Base-by-base conservation (phyloP, 2,797 vertebrate genomes). In the Cryptoblepharus egeriae region DNA sequence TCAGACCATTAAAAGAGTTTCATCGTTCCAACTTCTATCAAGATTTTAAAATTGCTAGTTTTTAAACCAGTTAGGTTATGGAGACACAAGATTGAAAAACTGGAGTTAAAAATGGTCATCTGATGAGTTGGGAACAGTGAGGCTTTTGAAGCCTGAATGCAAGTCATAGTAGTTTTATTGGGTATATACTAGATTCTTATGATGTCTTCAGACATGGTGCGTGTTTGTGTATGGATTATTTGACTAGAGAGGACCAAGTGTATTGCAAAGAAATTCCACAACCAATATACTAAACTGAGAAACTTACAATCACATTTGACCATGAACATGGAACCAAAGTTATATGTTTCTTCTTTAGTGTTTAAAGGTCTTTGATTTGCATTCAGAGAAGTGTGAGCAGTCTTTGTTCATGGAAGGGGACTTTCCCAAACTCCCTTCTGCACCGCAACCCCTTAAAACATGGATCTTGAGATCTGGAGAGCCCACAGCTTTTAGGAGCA, bases 1-100 rank as follows among this genome's bases (percentile, higher is more conserved):
- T 49, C 64, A 68, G 77, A 89, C 76, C 64, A 11, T 89, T 88
- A 80, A 82, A 80, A 71, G 57, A 77, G 81, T 77, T 45, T 70
- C 15, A 85, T 63, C 61, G 67, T 45, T 52, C 30, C 83, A 86
- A 88, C 91, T 93, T 82, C 87, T 88, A 92, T 39, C 20, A 32
- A 55, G 32, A 35, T 67, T 77, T 83, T 73, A 1, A 73, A 72
- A 28, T 78, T 37, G 57, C 18, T 37, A 28, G 75, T 88, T 91
- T 86, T 75, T 82, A 83, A 87, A 69, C 45, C 42, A 64, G 8
- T 26, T 10, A 30, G 1, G 18, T 28, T 84, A 55, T n/a, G 26
- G 84, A 89, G 75, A 88, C 75, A 84, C 74, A 37, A 78, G 67
- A 74, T 39, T 30, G 72, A 65, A 22, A 75, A 81, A 42, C 42